Base-by-base conservation (phyloP, 1,140 invertebrate genomes). In the Drosophila varians region DNA sequence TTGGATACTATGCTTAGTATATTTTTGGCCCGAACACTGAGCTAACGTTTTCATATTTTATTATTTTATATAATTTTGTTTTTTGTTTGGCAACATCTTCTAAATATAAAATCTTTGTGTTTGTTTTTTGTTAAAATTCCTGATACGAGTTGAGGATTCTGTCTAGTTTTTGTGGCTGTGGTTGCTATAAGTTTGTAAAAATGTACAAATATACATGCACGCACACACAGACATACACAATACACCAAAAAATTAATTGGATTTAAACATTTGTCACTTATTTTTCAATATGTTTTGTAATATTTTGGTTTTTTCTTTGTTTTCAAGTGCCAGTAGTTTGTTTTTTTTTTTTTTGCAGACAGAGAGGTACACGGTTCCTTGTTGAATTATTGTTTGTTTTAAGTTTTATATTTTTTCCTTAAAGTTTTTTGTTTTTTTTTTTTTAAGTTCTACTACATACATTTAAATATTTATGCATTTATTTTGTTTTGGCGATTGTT, bases 281-380 rank as follows among this genome's bases (percentile, higher is more conserved):
- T 6, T 11, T 16, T 28, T 23, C 12, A 14, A 16, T 38, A 38
- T 38, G 14, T 12, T 6, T 36, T 38, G 14, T 31, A 14, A 38
- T 16, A 38, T 14, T 14, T 38, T 31, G 6, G 28, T 31, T 31
- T 11, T 8, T 31, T 12, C 6, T 38, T 14, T n/a, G n/a, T n/a
- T n/a, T n/a, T n/a, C n/a, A n/a, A 28, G 25, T 47, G 26, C 21
- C 42, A 14, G 48, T 28, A 21, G 19, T n/a, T n/a, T n/a, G n/a
- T n/a, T n/a, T n/a, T n/a, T 21, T 2, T 2, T 21, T 21, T 31
- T 11, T 25, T 12, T 45, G 25, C 18, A 69, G 66, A 23, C 49
- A 73, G 58, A 73, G 64, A 82, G 78, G 78, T 82, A 82, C 78
- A 83, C 62, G 78, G 57, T 82, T 82, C 46, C 78, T 73, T 82